Conservation (phyloP, 2,113 vertebrate genomes). For the Tympanuchus pallidicinctus region DNA sequence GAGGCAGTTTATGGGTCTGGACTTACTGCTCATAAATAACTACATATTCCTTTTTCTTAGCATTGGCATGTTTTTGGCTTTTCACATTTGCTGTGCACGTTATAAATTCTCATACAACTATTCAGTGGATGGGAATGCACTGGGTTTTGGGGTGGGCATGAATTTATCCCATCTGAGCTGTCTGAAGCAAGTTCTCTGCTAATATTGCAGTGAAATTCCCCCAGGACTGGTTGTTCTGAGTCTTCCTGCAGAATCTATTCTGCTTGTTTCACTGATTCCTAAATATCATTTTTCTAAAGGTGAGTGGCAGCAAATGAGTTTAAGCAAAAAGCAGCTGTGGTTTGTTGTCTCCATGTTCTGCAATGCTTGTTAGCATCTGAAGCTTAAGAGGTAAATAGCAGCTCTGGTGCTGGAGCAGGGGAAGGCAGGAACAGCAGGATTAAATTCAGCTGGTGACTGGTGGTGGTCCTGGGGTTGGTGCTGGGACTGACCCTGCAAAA, state of each 20-base stretch:
- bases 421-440: not conserved
- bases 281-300: not conserved
- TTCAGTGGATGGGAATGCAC: not conserved
- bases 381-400: too few relatives aligned
- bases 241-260: not conserved
- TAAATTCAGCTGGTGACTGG: too few relatives aligned
- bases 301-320: not conserved
- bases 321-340: not conserved
- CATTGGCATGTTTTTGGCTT: not conserved
- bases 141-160: not conserved
- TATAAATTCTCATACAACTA: not conserved
- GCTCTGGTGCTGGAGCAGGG: not conserved
- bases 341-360: not conserved
- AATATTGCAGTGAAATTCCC: not conserved
- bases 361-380: not conserved
- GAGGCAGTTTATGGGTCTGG: constrained; percentile 20
- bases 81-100: not conserved
- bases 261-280: not conserved
- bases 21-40: not conserved
- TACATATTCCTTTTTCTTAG: not conserved
- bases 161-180: not conserved
- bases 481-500: too few relatives aligned
- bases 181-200: not conserved
- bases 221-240: rapidly evolving
- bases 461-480: too few relatives aligned